Conservation (phyloP, 2,113 vertebrate genomes). For the Talpa occidentalis region DNA sequence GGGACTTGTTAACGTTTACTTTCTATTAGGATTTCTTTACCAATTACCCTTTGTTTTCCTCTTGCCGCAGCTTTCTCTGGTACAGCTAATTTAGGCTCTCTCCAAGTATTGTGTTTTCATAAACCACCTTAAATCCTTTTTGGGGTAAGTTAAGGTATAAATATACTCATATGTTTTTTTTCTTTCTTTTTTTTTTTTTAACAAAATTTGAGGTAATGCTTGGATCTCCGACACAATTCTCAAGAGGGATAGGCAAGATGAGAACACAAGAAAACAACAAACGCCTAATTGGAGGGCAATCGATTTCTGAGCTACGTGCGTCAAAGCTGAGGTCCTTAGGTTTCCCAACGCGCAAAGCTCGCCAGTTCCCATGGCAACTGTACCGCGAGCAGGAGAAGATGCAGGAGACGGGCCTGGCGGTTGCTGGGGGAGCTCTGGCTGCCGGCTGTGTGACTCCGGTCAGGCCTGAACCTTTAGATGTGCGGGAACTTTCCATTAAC, state of each 20-base stretch:
- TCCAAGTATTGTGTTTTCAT: slow-evolving; percentile 36
- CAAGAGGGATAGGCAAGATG: neutral
- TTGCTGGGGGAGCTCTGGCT: slow-evolving; percentile 67
- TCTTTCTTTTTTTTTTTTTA: neutral
- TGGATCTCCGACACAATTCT: neutral
- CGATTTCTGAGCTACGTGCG: slow-evolving; percentile 54
- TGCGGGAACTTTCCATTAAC: slow-evolving; percentile 37
- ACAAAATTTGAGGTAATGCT: slow-evolving; percentile 41
- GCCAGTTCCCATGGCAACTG: slow-evolving; percentile 75
- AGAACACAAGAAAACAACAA: slow-evolving; percentile 59
- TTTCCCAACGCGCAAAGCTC: slow-evolving; percentile 58
- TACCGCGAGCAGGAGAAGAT: slow-evolving; percentile 41
- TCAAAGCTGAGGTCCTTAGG: slow-evolving; percentile 73
- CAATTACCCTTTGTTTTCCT: slow-evolving; percentile 1
- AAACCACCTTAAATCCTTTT: slow-evolving; percentile 57
- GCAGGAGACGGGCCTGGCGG: neutral
- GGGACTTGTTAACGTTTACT: neutral
- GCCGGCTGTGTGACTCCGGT: slow-evolving; percentile 13
- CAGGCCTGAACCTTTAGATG: neutral
- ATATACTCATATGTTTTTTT: too few species aligned
- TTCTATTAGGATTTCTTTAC: slow-evolving; percentile 15
- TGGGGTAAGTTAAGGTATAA: slow-evolving; percentile 47
- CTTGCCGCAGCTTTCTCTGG: slow-evolving; percentile 6
- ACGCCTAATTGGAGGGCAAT: slow-evolving; percentile 73
- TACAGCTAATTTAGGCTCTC: slow-evolving; percentile 48